phyloP scores from a whole-genome alignment of 2,797 vertebrate species.

The Glossophaga mutica region DNA sequence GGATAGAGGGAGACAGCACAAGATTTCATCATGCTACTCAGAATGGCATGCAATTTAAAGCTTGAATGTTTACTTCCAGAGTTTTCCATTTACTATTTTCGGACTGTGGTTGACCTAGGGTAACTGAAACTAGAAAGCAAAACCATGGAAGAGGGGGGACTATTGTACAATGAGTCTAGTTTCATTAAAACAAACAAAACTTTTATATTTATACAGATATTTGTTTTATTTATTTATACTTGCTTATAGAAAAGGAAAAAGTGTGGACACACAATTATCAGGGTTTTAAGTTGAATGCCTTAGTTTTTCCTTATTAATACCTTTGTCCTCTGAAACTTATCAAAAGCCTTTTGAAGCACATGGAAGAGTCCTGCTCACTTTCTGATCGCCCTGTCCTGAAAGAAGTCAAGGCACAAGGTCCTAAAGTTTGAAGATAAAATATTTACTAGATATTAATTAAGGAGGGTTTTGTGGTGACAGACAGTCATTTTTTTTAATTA shows the following conservation, averaged over 20 bases:
- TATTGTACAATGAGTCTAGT: neutral
- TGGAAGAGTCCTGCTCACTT: neutral
- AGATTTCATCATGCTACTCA: neutral
- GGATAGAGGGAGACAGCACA: neutral
- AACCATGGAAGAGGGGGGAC: neutral
- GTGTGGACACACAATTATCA: rapidly evolving
- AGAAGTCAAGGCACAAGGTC: neutral
- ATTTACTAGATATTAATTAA: neutral
- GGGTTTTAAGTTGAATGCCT: neutral
- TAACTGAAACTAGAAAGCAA: neutral
- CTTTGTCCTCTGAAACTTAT: neutral
- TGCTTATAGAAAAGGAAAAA: neutral
- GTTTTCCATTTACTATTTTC: neutral
- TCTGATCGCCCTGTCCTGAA: neutral
- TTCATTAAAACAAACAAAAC: neutral
- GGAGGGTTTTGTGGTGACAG: neutral
- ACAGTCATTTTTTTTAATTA: neutral
- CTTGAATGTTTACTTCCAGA: neutral
- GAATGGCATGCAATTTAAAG: neutral
- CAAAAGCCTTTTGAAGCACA: neutral
- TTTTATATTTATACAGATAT: neutral
- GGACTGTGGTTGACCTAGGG: neutral
- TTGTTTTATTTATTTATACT: neutral
- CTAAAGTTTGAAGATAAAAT: neutral
- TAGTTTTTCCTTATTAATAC: neutral